Base-by-base conservation (phyloP, 2,888 invertebrate species). In the Perdita meconis region DNA sequence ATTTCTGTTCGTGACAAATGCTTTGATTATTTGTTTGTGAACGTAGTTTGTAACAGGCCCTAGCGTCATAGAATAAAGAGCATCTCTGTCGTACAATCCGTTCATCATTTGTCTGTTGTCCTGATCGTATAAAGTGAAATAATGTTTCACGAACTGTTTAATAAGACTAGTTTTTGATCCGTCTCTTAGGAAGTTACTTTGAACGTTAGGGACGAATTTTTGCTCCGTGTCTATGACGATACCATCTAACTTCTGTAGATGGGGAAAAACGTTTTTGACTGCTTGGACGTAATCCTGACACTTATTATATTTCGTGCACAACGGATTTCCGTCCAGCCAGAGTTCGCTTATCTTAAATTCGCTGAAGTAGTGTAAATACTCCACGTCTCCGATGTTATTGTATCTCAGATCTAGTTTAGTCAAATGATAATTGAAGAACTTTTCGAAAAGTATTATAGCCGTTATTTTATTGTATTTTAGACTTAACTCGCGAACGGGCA, bases 271-370 rank as follows among this genome's bases (percentile, higher is more conserved):
- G 2, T 71, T 73, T 63, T 87, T 89, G 0, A 90, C 89, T 0
- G 87, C 87, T 38, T 83, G 74, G 19, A 92, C 74, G 38, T 92
- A 92, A 12, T 91, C 91, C 24, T 90, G 87, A 2, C 86, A 47
- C 0, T 70, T 86, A 0, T 47, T 65, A 22, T 89, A 92, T 24
- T 81, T 86, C 0, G 65, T 24, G 22, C 92, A 92, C 2, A 92
- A 55, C 1, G 92, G 92, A 86, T 92, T 92, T 0, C 92, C 92
- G 75, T 92, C 92, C 2, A 92, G 72, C 89, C 90, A 92, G 0
- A 92, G 65, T 78, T 92, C 92, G 4, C 88, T 90, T 51, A 92
- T 89, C 64, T 89, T 89, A 36, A 84, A 90, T 30, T 92, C 91
- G 2, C 83, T 78, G 55, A 92, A 92, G 59, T 89, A 88, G 19